Evolutionary conservation across 2,113 vertebrate species (phyloP).

Genomic region (Cebidichthys violaceus): DNA sequence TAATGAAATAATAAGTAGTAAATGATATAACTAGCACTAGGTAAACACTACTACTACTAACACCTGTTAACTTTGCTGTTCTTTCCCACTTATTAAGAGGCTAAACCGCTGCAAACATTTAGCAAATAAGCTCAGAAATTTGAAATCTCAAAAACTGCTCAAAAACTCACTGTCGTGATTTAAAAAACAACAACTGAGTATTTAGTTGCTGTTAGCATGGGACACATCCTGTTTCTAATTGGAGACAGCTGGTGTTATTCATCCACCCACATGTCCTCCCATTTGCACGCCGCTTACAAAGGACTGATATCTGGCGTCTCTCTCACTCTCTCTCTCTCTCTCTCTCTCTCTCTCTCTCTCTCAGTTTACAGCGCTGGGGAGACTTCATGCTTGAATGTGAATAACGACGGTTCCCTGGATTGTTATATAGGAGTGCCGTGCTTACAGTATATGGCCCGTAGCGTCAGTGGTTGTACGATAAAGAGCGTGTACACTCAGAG

Average conservation of each 20-base stretch:
- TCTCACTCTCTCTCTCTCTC: not conserved
- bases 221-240: slow-evolving; percentile 63
- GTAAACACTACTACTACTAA: not conserved
- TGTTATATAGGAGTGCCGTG: not conserved
- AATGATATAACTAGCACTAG: not conserved
- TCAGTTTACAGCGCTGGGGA: slow-evolving; percentile 14
- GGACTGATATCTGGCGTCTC: slow-evolving; percentile 35
- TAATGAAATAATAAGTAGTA: not conserved
- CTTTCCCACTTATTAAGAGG: not conserved
- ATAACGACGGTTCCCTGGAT: slow-evolving; percentile 29
- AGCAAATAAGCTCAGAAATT: not conserved
- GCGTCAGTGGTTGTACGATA: not conserved
- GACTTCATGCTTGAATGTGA: slow-evolving; percentile 8
- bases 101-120: not conserved
- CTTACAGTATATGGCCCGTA: not conserved
- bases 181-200: slow-evolving; percentile 11
- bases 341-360: slow-evolving; percentile 2
- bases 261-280: slow-evolving; percentile 63
- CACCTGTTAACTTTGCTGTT: not conserved
- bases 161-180: slow-evolving; percentile 9
- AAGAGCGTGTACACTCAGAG: slow-evolving; percentile 14
- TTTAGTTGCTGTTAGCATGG: slow-evolving; percentile 41
- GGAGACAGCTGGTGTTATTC: slow-evolving; percentile 71
- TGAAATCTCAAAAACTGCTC: slow-evolving; percentile 10
- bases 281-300: slow-evolving; percentile 47